Conservation (phyloP, 2,797 vertebrate genomes). For the Argyrosomus regius region DNA sequence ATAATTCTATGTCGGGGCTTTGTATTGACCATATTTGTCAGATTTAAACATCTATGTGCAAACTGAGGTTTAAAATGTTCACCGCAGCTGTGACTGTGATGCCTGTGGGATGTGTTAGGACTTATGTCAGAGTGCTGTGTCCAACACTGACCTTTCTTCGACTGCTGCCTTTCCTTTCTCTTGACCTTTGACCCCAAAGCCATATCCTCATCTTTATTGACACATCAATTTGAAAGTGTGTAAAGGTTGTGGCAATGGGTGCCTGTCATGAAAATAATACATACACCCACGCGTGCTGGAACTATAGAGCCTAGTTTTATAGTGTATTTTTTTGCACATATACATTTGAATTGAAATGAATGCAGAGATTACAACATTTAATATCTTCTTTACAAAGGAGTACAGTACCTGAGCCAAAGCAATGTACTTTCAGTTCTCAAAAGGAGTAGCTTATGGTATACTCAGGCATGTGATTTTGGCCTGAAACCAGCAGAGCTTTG, state of each 20-base stretch:
- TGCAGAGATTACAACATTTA: not conserved
- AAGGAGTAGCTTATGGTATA: not conserved
- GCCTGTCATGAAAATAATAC: slow-evolving; percentile 7
- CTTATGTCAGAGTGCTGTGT: not conserved
- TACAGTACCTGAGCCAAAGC: not conserved
- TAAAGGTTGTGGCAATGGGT: slow-evolving; percentile 22
- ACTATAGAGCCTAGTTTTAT: not conserved
- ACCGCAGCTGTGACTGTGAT: not conserved
- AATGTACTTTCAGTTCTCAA: not conserved
- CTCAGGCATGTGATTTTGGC: slow-evolving; percentile 4
- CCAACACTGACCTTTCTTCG: not conserved
- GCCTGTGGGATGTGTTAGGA: not conserved
- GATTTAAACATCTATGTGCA: not conserved
- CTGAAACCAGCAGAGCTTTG: slow-evolving; percentile 29
- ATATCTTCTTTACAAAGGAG: not conserved
- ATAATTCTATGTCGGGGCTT: not conserved
- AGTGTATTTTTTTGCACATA: not conserved
- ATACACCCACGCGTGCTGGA: not conserved
- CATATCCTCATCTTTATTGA: slow-evolving; percentile 15
- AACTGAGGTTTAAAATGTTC: not conserved
- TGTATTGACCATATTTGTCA: not conserved
- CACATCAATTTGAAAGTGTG: slow-evolving; percentile 29
- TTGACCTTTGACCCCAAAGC: slow-evolving; percentile 54
- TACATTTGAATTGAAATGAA: not conserved
- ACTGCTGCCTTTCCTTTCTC: not conserved